Percentiles rank a stretch among this genome's conserved stretches.
phyloP scores from a whole-genome alignment of 2,888 invertebrate genomes.

The Erpobdella octoculata region DNA sequence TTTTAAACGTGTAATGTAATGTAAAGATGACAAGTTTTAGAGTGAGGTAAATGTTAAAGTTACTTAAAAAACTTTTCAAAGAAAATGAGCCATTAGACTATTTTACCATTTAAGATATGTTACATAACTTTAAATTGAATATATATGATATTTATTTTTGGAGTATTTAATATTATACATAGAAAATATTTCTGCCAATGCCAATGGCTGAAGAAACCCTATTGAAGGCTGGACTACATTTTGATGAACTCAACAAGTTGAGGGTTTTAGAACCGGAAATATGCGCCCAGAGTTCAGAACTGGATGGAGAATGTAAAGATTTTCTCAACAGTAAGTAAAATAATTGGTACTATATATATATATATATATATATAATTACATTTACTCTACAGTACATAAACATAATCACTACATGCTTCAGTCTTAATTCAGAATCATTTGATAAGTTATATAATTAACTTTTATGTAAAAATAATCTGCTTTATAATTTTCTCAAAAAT shows the following conservation, averaged over 20 bases:
- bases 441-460: neutral
- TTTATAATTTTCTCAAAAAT: neutral
- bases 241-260: conserved; percentile 79
- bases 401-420: no score
- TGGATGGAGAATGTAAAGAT: conserved; percentile 76
- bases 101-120: neutral
- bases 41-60: no score
- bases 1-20: no score
- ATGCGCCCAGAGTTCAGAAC: conserved; percentile 69
- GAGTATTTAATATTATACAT: neutral
- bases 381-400: no score
- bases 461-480: neutral
- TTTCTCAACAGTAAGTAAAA: conserved; percentile 70
- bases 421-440: no score
- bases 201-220: conserved; percentile 48
- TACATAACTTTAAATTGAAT: no score
- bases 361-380: no score
- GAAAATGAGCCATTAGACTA: neutral
- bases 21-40: no score
- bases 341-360: neutral
- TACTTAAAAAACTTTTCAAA: no score
- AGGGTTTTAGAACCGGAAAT: conserved; percentile 70
- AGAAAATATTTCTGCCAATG: neutral
- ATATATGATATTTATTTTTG: neutral
- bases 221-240: conserved; percentile 64